phyloP scores from a whole-genome alignment of 2,888 invertebrate species.

The Caenorhabditis sp. region DNA sequence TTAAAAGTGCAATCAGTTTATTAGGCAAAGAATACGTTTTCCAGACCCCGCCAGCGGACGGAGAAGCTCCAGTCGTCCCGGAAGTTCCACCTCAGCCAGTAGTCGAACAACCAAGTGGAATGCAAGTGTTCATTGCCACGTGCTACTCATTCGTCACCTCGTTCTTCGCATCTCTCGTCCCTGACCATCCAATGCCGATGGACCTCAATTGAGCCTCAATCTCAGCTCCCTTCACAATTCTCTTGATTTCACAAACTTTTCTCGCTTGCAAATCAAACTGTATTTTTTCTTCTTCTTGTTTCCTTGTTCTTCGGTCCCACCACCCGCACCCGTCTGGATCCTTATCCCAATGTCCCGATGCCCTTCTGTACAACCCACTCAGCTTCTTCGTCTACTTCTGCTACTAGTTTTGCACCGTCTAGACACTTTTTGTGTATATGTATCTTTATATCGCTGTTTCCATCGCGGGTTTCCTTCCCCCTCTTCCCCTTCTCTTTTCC shows the following conservation, averaged over 20 bases:
- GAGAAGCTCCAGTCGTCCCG: conserved; percentile 11
- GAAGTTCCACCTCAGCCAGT: conserved; percentile 12
- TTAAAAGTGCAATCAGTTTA: too few species aligned
- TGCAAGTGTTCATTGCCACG: conserved; percentile 87
- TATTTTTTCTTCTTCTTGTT: conserved; percentile 21
- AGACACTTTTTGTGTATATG: conserved; percentile 53
- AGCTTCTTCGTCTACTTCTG: background rate
- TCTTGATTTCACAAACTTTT: too few species aligned
- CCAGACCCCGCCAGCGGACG: conserved; percentile 25
- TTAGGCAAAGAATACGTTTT: background rate
- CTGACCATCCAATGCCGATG: conserved; percentile 88
- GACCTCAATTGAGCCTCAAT: conserved; percentile 78
- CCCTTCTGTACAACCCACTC: conserved; percentile 40
- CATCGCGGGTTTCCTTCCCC: conserved; percentile 36
- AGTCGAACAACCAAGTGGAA: conserved; percentile 85
- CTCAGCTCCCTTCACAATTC: background rate
- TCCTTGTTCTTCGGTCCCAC: too few species aligned
- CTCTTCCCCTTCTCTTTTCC: conserved; percentile 20
- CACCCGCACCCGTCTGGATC: conserved; percentile 1
- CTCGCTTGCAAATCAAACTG: conserved; percentile 10
- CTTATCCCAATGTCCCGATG: conserved; percentile 42
- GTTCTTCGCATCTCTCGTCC: conserved; percentile 95
- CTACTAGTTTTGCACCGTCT: conserved; percentile 36
- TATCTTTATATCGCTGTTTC: conserved; percentile 54
- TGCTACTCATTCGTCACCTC: conserved; percentile 92